A percentile compares a stretch with the other conserved stretches of the same genome.
Evolutionary conservation across 2,888 invertebrate genomes (phyloP).

Genomic region (Drosophila monieri): DNA sequence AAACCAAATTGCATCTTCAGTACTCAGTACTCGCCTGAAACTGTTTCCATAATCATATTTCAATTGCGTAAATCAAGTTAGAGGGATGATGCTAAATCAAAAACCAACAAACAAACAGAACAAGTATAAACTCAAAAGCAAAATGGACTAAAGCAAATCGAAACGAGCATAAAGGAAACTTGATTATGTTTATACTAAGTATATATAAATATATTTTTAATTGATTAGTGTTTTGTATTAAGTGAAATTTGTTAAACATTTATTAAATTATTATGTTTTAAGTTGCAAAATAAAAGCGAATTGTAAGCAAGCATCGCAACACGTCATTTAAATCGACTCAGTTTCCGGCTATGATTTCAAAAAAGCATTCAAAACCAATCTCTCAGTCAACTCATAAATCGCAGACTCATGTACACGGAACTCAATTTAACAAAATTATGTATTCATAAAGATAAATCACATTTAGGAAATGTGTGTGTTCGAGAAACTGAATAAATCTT

Average conservation of each 20-base stretch:
- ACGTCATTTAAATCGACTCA: slow-evolving; percentile 26
- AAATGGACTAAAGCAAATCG: slow-evolving; percentile 47
- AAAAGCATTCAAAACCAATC: slow-evolving; percentile 9
- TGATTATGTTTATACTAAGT: slow-evolving; percentile 79
- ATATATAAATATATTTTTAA: slow-evolving; percentile 74
- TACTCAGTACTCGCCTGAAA: slow-evolving; percentile 45
- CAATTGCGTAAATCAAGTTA: slow-evolving; percentile 29
- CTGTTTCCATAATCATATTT: slow-evolving; percentile 42
- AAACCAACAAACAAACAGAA: slow-evolving; percentile 48
- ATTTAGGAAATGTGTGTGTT: slow-evolving; percentile 36
- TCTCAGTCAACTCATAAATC: slow-evolving; percentile 25
- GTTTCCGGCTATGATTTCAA: slow-evolving; percentile 18
- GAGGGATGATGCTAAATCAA: slow-evolving; percentile 44
- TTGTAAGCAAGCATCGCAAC: slow-evolving; percentile 64
- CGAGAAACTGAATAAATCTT: slow-evolving; percentile 46
- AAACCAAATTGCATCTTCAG: slow-evolving; percentile 48
- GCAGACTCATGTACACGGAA: slow-evolving; percentile 43
- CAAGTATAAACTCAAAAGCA: slow-evolving; percentile 62
- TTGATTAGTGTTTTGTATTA: slow-evolving; percentile 79
- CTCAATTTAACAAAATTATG: slow-evolving; percentile 39
- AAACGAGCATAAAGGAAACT: slow-evolving; percentile 61
- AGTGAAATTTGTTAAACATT: slow-evolving; percentile 80
- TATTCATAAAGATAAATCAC: slow-evolving; percentile 36
- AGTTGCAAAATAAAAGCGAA: slow-evolving; percentile 78
- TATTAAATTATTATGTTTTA: slow-evolving; percentile 79